phyloP scores from a whole-genome alignment of 2,888 invertebrate genomes.

The Pyrrhosoma nymphula region DNA sequence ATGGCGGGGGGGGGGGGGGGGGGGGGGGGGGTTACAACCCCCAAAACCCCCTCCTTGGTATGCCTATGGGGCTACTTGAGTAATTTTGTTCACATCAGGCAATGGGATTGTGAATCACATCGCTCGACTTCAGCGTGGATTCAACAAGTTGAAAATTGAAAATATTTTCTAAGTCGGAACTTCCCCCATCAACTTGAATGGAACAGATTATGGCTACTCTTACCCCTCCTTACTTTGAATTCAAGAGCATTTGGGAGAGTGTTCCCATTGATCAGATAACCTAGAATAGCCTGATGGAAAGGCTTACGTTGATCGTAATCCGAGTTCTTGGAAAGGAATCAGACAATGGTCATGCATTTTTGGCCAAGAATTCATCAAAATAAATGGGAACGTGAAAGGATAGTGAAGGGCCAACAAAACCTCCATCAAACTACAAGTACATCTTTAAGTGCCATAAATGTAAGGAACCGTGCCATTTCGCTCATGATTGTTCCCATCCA shows the following conservation, averaged over 20 bases:
- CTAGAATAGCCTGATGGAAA: too few species aligned
- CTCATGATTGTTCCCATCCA: not conserved
- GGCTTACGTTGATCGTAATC: too few species aligned
- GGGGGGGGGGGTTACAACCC: too few species aligned
- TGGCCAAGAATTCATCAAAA: too few species aligned
- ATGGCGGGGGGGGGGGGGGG: too few species aligned
- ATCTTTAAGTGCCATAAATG: not conserved
- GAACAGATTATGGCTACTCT: not conserved
- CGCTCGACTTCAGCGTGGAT: not conserved
- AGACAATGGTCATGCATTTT: too few species aligned
- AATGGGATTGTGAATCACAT: not conserved
- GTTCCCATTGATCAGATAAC: not conserved
- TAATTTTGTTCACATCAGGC: not conserved
- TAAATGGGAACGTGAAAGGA: not conserved
- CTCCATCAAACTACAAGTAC: not conserved
- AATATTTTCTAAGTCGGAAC: not conserved
- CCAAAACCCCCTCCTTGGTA: too few species aligned
- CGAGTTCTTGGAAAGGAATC: too few species aligned
- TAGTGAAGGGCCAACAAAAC: not conserved
- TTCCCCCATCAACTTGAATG: not conserved
- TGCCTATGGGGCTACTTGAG: not conserved
- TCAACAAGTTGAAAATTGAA: not conserved
- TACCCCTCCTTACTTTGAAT: not conserved
- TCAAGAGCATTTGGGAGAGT: not conserved
- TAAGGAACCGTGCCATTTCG: not conserved